Evolutionary conservation across 2,113 vertebrate species (phyloP), one percentile per base, ranked within the genome.

Genomic region (Dromas ardeola): DNA sequence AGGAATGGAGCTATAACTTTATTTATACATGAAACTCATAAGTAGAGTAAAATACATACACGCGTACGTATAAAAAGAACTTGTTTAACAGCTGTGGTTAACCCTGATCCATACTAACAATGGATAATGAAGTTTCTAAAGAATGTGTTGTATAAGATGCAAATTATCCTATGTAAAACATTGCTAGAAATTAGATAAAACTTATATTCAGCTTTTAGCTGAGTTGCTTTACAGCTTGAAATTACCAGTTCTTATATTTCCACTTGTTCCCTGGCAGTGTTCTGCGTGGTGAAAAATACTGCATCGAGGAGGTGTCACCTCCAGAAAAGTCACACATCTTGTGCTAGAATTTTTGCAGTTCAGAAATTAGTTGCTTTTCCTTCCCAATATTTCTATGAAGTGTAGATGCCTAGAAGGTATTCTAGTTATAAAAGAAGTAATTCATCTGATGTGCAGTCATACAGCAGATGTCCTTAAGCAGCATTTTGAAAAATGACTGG

Each of bases 1-100:
- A 58, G 40, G 43, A 82, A 27, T 19, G 40, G 61, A 53, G 23
- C 69, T 87, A 0, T 67, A 36, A 36, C 23, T 36, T 61, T 42
- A 16, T 65, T 65, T 9, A 9, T 19, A 30, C 1, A 0, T 32
- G 36, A 79, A 53, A 47, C 27, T 55, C 0, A 0, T 17, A 12
- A 53, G 21, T 21, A 58, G 34, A 50, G 45, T 22, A 25, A 63
- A 26, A 25, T 32, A 26, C 14, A 13, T 23, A 6, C 3, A 15
- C 27, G 15, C 7, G 20, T 9, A 16, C 17, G 5, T 25, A 10
- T 34, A 16, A 50, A 52, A 91, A 62, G 2, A 49, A 40, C 18
- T 79, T 63, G 13, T 53, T 47, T 29, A 76, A 56, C 21, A 61
- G 14, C 27, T 86, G 36, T 40, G 32, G 12, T 92, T 65, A 81